phyloP scores from a whole-genome alignment of 2,113 vertebrate species.

The Pelecanoides urinatrix region DNA sequence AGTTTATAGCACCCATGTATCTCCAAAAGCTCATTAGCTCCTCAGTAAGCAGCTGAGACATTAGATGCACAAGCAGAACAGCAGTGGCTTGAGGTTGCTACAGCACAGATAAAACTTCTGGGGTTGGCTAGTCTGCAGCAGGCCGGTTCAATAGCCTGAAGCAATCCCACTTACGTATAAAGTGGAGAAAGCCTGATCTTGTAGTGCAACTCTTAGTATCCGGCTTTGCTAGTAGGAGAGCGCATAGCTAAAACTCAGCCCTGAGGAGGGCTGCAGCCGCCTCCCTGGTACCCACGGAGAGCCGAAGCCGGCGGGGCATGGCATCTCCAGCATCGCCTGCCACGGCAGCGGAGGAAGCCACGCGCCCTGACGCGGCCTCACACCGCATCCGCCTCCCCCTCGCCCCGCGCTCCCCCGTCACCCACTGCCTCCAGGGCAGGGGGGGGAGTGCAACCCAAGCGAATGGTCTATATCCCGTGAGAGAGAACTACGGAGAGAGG shows the following conservation, averaged over 20 bases:
- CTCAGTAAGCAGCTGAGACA: slow-evolving; percentile 23
- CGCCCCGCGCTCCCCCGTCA: neutral
- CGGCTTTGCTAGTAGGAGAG: neutral
- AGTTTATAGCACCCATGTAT: slow-evolving; percentile 48
- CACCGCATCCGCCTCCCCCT: neutral
- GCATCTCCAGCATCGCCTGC: neutral
- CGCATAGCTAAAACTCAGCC: neutral
- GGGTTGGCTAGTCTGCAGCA: neutral
- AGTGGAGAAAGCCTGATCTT: neutral
- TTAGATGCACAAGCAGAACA: neutral
- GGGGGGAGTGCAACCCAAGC: neutral
- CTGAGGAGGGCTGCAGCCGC: neutral
- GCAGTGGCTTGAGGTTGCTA: neutral
- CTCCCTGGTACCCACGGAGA: neutral
- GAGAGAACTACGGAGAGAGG: neutral
- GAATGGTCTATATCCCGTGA: neutral
- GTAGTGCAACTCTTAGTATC: neutral
- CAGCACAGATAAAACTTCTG: neutral
- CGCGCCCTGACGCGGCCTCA: neutral
- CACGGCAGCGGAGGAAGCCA: neutral
- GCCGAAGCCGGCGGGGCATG: accelerated
- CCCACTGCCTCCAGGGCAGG: neutral
- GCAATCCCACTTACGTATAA: neutral
- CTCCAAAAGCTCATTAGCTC: slow-evolving; percentile 60
- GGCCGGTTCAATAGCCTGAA: neutral